Evolutionary conservation across 2,888 invertebrate species (phyloP).

Genomic region (Pasiphila rectangulata): DNA sequence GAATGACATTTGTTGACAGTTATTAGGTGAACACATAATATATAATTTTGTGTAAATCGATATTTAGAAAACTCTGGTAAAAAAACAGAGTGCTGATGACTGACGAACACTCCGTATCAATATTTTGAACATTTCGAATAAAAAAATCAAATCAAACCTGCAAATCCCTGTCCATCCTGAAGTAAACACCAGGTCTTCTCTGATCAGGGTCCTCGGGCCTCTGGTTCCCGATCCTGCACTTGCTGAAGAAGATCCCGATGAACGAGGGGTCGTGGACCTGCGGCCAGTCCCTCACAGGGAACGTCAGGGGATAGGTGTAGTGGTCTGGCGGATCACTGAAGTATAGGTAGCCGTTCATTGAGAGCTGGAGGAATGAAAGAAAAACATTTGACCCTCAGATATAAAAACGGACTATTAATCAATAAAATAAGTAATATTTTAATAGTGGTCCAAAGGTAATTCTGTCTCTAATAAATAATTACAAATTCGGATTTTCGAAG

Average conservation of each 20-base stretch:
- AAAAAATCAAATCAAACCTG: no score
- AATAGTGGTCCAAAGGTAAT: no score
- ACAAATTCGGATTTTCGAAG: no score
- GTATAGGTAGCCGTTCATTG: conserved; percentile 91
- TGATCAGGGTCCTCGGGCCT: conserved; percentile 87
- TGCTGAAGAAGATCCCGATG: conserved; percentile 96
- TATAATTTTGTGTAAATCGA: no score
- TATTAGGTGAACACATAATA: no score
- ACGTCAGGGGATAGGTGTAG: conserved; percentile 91
- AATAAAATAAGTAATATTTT: background rate
- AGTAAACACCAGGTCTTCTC: conserved; percentile 90
- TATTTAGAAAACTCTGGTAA: no score
- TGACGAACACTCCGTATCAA: no score
- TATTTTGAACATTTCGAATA: no score
- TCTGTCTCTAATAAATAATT: no score
- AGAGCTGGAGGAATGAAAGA: conserved; percentile 82
- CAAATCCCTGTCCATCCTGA: conserved; percentile 82
- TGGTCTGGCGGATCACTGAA: conserved; percentile 95
- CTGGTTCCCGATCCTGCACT: conserved; percentile 89
- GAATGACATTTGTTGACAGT: no score
- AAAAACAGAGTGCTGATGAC: no score
- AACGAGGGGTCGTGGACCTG: conserved; percentile 93
- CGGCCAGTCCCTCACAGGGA: conserved; percentile 94
- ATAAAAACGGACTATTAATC: background rate
- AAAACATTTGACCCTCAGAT: background rate